Conservation (phyloP, 2,113 vertebrate species). For the Heterochromis multidens region DNA sequence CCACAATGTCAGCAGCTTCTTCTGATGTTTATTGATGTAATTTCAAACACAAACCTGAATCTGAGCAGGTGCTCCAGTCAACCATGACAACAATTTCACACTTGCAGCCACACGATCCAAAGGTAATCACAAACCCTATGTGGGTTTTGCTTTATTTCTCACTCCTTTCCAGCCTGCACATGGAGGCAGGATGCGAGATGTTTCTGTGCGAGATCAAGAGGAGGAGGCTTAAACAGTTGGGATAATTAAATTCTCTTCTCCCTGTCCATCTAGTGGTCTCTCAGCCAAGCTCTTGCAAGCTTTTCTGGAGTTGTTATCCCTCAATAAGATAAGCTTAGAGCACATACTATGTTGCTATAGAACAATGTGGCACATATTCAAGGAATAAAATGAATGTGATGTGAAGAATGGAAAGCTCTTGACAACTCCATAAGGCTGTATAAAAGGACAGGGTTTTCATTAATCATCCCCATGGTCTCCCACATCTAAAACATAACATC, state of each 20-base stretch:
- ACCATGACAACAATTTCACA: slow-evolving; percentile 49
- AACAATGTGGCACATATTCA: background rate
- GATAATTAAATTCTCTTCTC: slow-evolving; percentile 44
- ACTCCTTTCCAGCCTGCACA: slow-evolving; percentile 1
- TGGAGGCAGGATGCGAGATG: background rate
- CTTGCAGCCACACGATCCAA: background rate
- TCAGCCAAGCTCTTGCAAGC: background rate
- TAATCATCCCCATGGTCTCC: background rate
- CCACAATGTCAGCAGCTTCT: background rate
- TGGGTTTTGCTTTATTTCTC: slow-evolving; percentile 13
- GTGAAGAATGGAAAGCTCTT: background rate
- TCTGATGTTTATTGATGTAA: background rate
- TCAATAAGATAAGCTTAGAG: background rate
- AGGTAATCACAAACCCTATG: slow-evolving; percentile 17
- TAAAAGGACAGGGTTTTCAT: background rate
- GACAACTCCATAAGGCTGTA: background rate
- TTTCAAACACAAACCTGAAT: background rate
- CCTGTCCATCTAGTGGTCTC: slow-evolving; percentile 4
- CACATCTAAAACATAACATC: background rate
- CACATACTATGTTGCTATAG: background rate
- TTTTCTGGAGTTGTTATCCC: slow-evolving; percentile 1
- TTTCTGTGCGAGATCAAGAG: background rate
- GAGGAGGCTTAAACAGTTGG: background rate
- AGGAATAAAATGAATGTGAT: background rate
- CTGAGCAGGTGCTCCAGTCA: slow-evolving; percentile 25